These are phyloP conservation scores for Zaprionus lineosus DNA, from an alignment of 2,888 invertebrate genomes.

Conservation along the genomic window DNA sequence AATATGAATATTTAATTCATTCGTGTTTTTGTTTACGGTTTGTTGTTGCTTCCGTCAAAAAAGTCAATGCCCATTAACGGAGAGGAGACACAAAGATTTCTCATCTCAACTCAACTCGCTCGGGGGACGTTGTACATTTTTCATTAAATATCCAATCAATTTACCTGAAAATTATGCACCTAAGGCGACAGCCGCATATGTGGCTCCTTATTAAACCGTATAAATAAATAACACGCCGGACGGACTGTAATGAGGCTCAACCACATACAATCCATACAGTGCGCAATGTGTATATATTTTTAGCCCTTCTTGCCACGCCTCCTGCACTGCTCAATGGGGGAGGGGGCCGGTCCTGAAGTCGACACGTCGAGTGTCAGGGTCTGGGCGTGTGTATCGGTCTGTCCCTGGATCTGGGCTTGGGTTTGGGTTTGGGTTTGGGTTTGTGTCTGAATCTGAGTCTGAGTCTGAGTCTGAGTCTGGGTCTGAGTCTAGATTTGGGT, in stretches of 20 bases:
- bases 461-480: too few species aligned
- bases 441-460: too few species aligned
- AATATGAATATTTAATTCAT: not conserved
- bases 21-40: not conserved
- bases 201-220: slow-evolving; percentile 3
- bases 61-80: slow-evolving; percentile 45
- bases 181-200: slow-evolving; percentile 1
- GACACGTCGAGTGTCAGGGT: slow-evolving; percentile 3
- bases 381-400: too few species aligned
- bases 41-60: slow-evolving; percentile 37
- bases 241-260: slow-evolving; percentile 7
- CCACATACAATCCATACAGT: too few species aligned
- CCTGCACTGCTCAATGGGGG: slow-evolving; percentile 26
- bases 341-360: slow-evolving; percentile 40
- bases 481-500: too few species aligned
- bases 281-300: slow-evolving; percentile 39
- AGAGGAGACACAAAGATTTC: not conserved
- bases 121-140: too few species aligned
- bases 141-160: slow-evolving; percentile 21
- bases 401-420: too few species aligned
- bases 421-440: too few species aligned
- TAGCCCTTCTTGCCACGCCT: slow-evolving; percentile 32
- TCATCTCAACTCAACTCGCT: slow-evolving; percentile 7
- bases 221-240: slow-evolving; percentile 12
- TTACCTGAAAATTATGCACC: slow-evolving; percentile 12